Evolutionary conservation across 2,113 vertebrate species (phyloP), one percentile per base, ranked within the genome.

Genomic region (Dermatemys mawii): DNA sequence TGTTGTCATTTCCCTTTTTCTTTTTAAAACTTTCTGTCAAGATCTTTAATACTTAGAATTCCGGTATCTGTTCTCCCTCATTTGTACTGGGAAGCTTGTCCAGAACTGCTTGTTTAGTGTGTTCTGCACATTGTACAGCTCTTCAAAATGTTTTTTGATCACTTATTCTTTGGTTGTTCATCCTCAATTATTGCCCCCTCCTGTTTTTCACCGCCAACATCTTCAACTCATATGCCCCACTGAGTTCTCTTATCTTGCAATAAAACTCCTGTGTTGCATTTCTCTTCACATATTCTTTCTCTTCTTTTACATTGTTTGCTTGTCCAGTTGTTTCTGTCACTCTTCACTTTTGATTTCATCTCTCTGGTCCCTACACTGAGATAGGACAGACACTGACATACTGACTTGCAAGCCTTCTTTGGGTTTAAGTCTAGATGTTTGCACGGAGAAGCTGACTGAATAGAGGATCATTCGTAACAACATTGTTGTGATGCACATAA

Each of bases 371-470:
- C n/a, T 70, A 38, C 19, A 70, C n/a, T 38, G n/a, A 38, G 63
- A n/a, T 19, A 38, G 63, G 63, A 22, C n/a, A 70, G 99, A 98
- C 22, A 99, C 94, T 0, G 98, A 99, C 99, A 35, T 99, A 99
- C 98, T 99, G 99, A 84, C 99, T 98, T 0, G 99, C 99, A 49
- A 99, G 98, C 99, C 99, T 99, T 99, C 96, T 99, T 99, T 50
- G 99, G 98, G 83, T 99, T 99, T 97, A 99, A 97, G 93, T 99
- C 99, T 73, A 99, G 97, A 48, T 99, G 99, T 98, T 99, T 99
- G 98, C 99, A 99, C 86, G 99, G n/a, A 99, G 98, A 27, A 99
- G 98, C 94, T 99, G 99, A 86, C 96, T 99, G 98, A 99, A 99
- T 19, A 99, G 99, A 1, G 98, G 98, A 82, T 99, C 99, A 2